Percentiles rank a stretch among this genome's conserved stretches.
Evolutionary conservation across 1,140 invertebrate genomes (phyloP).

Genomic region (Panagrolaimus sp.): DNA sequence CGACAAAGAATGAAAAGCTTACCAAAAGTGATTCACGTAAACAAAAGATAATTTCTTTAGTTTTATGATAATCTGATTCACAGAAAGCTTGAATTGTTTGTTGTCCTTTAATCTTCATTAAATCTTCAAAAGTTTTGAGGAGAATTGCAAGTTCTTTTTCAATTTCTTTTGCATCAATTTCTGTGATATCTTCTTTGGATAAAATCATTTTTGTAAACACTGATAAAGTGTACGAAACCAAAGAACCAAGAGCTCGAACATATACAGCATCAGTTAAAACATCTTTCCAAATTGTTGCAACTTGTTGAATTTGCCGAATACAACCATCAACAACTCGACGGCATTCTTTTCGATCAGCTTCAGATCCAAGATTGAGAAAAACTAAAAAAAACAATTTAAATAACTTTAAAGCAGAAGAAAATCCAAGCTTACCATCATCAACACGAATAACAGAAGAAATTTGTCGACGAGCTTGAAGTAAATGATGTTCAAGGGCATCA

Average conservation of each 20-base stretch:
- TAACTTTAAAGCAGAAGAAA: not conserved
- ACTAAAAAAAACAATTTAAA: not conserved
- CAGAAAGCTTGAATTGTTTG: not conserved
- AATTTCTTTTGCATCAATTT: not conserved
- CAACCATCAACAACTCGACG: not conserved
- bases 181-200: not conserved
- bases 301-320: not conserved
- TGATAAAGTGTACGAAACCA: not conserved
- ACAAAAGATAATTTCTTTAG: not conserved
- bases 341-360: not conserved
- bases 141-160: not conserved
- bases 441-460: slow-evolving; percentile 1
- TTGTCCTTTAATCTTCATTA: not conserved
- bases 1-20: no score
- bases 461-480: not conserved
- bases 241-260: not conserved
- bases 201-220: not conserved
- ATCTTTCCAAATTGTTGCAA: not conserved
- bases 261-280: slow-evolving; percentile 10
- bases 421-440: not conserved
- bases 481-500: slow-evolving; percentile 3
- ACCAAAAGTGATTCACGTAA: not conserved
- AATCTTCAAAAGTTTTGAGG: not conserved
- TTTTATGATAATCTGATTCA: not conserved
- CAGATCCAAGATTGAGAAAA: not conserved